Conservation (phyloP, 2,113 vertebrate species). For the Excalfactoria chinensis region DNA sequence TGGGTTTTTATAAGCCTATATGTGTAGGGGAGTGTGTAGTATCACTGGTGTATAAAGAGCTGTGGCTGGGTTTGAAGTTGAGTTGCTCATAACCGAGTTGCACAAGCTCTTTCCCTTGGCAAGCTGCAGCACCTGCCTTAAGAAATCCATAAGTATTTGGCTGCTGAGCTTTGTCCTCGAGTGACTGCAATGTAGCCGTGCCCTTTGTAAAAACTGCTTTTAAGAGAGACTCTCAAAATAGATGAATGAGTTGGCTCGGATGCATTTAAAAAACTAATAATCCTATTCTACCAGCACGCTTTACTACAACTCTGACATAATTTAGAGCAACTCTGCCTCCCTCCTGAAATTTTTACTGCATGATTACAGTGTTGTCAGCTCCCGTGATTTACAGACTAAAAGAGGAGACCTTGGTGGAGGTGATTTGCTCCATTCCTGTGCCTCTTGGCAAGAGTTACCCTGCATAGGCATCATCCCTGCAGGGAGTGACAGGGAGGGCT, state of each 20-base stretch:
- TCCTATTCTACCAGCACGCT: background rate
- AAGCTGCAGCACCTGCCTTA: background rate
- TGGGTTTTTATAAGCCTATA: background rate
- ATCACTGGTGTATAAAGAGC: slow-evolving; percentile 6
- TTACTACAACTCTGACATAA: background rate
- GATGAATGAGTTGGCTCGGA: slow-evolving; percentile 7
- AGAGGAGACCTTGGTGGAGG: background rate
- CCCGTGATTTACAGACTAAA: background rate
- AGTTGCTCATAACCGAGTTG: background rate
- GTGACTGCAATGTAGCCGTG: background rate
- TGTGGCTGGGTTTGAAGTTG: slow-evolving; percentile 1
- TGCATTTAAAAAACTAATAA: background rate
- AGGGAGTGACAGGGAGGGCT: background rate
- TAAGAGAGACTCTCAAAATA: background rate
- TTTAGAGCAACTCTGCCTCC: background rate
- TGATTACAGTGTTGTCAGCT: background rate
- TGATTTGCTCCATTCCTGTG: background rate
- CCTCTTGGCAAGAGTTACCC: background rate
- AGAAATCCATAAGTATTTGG: slow-evolving; percentile 46
- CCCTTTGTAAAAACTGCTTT: background rate
- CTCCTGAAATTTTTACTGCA: background rate
- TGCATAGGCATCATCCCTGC: background rate
- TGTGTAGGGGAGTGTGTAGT: background rate
- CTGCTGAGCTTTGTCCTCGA: slow-evolving; percentile 20
- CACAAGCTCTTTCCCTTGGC: slow-evolving; percentile 14